Percentiles rank a stretch among this genome's conserved stretches.
These are phyloP conservation scores for Emydoidea blandingii DNA, from an alignment of 2,797 vertebrate species.

Conservation along the genomic window DNA sequence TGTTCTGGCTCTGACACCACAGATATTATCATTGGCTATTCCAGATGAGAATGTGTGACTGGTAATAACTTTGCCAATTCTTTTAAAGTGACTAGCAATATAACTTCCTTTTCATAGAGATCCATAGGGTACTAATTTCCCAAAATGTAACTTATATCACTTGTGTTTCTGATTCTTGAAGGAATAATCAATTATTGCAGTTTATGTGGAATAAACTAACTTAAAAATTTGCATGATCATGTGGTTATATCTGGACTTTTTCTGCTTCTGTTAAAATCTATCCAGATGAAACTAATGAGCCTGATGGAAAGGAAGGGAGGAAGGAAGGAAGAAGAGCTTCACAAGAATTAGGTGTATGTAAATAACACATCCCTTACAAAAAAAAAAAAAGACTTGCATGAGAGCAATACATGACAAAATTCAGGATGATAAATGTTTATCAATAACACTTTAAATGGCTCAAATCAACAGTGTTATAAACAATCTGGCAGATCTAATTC, in stretches of 20 bases:
- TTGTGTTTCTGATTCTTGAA: neutral
- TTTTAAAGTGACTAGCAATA: neutral
- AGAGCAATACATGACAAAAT: conserved; percentile 42
- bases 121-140: neutral
- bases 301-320: neutral
- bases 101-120: neutral
- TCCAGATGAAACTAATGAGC: neutral
- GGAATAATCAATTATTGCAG: neutral
- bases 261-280: neutral
- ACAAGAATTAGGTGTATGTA: neutral
- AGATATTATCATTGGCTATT: neutral
- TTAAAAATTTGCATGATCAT: neutral
- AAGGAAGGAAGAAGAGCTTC: neutral
- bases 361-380: conserved; percentile 1
- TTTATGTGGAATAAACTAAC: neutral
- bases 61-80: neutral
- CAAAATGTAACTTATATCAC: conserved; percentile 5
- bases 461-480: conserved; percentile 61
- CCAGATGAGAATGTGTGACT: neutral
- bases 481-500: conserved; percentile 47
- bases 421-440: conserved; percentile 60
- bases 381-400: conserved; percentile 17
- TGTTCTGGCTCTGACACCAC: neutral
- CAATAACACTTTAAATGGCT: conserved; percentile 56
- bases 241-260: neutral